Evolutionary conservation across 2,113 vertebrate species (phyloP), one percentile per base, ranked within the genome.

Genomic region (Vireo altiloquus): DNA sequence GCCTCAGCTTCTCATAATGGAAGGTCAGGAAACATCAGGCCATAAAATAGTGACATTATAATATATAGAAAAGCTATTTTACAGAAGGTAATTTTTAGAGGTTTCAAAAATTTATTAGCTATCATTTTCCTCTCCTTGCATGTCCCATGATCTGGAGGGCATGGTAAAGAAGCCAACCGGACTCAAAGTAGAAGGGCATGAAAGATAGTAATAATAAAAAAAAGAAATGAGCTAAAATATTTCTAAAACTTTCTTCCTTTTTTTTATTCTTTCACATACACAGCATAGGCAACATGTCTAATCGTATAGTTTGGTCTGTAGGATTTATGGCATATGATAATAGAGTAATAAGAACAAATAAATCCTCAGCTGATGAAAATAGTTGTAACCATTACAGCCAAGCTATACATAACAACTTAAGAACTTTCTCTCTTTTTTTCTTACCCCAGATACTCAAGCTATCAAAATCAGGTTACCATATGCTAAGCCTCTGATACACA

Each of bases 41-140:
- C 54, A 77, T 95, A 95, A 97, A 95, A 42, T 22, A 85, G 68
- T 88, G 87, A 88, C 89, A 91, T 90, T 94, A 89, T 95, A 95
- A 94, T 92, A 74, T 87, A 96, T 85, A 94, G 84, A 91, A 95
- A 96, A 95, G 57, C 74, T 92, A 80, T 95, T 97, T 95, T 90
- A 95, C 93, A 96, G 95, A 90, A 90, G 63, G 75, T 83, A 92
- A 94, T 86, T 96, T 95, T 95, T 90, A 95, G 92, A 92, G 68
- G 82, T 75, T 88, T 95, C 75, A 90, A 88, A 94, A 90, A 94
- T 95, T 92, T 96, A 96, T 96, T 95, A 92, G 82, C 90, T 90
- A 90, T 91, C 64, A 78, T 91, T 93, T 90, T 82, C 54, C 24
- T 90, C 47, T 81, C 47, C 25, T 33, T 87, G 53, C 7, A 2